Base-by-base conservation (phyloP, 1,140 invertebrate species). In the Drosophila paulistorum region DNA sequence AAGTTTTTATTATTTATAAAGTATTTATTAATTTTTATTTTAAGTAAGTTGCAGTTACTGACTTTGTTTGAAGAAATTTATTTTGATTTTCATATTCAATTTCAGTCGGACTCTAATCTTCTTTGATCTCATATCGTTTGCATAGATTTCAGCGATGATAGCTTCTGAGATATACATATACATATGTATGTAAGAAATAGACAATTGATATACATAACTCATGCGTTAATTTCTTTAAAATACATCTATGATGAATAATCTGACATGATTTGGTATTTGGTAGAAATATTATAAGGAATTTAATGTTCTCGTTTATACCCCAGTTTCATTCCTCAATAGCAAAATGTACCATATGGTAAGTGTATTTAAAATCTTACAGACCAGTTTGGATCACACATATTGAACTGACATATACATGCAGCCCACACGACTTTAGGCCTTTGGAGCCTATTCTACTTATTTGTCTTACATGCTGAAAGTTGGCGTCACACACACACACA, bases 401-500 rank as follows among this genome's bases (percentile, higher is more conserved):
- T 17, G 14, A 17, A 30, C 26, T 30, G 54, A 33, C 30, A 30
- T 6, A 30, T 30, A 30, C 72, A 60, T 39, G 51, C 11, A 23
- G 11, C 9, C 7, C 48, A 11, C 71, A 74, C 70, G 65, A 73
- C 55, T 61, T 35, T 39, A 39, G 58, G 58, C 35, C 62, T 60
- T 48, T 68, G 72, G 68, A 66, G 82, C 66, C 75, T 76, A 23
- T 51, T 51, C 45, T 51, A 37, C 35, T 37, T 37, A 81, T 85
- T 85, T 76, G 78, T 85, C 82, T 30, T 71, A 74, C 77, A 81
- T 77, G 69, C 66, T 68, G 79, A 70, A 60, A 51, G 63, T 60
- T 77, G 62, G 74, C 63, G 74, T 77, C 61, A 45, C 59, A 17
- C 17, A 58, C 37, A 66, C 51, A 5, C n/a, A 61, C 37, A 61